Evolutionary conservation across 2,888 invertebrate species (phyloP).

Genomic region (Diloba caeruleocephala): DNA sequence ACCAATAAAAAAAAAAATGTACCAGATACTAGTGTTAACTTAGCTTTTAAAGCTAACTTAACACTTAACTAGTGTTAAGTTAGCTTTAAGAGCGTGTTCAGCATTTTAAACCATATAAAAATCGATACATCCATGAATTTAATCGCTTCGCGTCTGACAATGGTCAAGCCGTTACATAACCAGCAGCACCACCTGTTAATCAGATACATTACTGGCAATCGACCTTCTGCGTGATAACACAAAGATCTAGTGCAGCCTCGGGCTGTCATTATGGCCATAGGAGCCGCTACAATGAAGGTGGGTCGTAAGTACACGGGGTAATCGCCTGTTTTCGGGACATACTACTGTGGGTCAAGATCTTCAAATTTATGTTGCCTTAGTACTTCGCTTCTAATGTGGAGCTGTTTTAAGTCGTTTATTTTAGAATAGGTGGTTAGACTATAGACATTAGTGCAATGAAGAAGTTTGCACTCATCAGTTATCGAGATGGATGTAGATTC

Average conservation of each 20-base stretch:
- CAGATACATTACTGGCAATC: conserved; percentile 64
- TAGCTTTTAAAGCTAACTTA: too few species aligned
- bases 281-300: conserved; percentile 51
- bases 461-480: conserved; percentile 30
- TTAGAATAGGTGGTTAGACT: conserved; percentile 43
- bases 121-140: neutral
- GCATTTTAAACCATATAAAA: neutral
- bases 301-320: conserved; percentile 47
- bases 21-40: too few species aligned
- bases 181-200: conserved; percentile 66
- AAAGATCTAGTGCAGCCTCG: conserved; percentile 48
- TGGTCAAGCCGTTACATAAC: conserved; percentile 41
- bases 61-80: too few species aligned
- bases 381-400: conserved; percentile 46
- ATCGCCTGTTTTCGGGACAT: conserved; percentile 54
- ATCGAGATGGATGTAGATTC: conserved; percentile 1
- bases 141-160: conserved; percentile 6
- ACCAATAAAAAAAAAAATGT: too few species aligned
- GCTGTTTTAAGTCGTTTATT: conserved; percentile 35
- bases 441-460: conserved; percentile 10
- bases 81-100: too few species aligned
- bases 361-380: conserved; percentile 44
- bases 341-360: conserved; percentile 58
- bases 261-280: conserved; percentile 54
- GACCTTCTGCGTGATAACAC: conserved; percentile 74